Percentiles rank a stretch among this genome's conserved stretches.
Evolutionary conservation across 2,888 invertebrate genomes (phyloP).

Genomic region (Lingula anatina): DNA sequence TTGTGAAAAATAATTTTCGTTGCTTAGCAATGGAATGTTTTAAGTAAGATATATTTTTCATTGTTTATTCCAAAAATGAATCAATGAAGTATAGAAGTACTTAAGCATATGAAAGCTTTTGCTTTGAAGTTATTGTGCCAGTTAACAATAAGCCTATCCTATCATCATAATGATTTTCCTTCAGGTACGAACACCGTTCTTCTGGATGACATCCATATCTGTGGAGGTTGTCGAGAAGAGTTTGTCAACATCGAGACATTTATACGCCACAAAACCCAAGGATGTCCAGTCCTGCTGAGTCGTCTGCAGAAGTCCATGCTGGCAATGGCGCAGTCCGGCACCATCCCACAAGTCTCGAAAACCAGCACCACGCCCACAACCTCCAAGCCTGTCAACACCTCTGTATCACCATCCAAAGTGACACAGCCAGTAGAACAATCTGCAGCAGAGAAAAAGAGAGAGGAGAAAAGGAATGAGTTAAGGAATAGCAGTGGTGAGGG

Average conservation of each 20-base stretch:
- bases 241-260: constrained; percentile 29
- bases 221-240: constrained; percentile 32
- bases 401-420: too few relatives aligned
- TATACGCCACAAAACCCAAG: constrained; percentile 27
- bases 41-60: too few relatives aligned
- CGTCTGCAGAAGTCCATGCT: not conserved
- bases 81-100: too few relatives aligned
- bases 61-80: too few relatives aligned
- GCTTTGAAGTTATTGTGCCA: too few relatives aligned
- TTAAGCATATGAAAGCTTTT: too few relatives aligned
- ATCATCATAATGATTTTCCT: too few relatives aligned
- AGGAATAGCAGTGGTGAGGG: not conserved
- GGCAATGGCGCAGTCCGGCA: not conserved
- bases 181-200: too few relatives aligned
- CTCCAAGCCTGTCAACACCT: not conserved
- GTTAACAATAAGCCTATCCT: too few relatives aligned
- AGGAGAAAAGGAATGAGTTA: not conserved
- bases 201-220: constrained; percentile 39
- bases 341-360: not conserved
- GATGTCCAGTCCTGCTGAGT: constrained; percentile 9
- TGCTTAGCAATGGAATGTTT: too few relatives aligned
- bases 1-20: too few relatives aligned
- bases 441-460: not conserved
- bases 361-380: not conserved
- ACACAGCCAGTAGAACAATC: constrained; percentile 6